phyloP scores from a whole-genome alignment of 2,113 vertebrate genomes.

The Callopanchax toddi region DNA sequence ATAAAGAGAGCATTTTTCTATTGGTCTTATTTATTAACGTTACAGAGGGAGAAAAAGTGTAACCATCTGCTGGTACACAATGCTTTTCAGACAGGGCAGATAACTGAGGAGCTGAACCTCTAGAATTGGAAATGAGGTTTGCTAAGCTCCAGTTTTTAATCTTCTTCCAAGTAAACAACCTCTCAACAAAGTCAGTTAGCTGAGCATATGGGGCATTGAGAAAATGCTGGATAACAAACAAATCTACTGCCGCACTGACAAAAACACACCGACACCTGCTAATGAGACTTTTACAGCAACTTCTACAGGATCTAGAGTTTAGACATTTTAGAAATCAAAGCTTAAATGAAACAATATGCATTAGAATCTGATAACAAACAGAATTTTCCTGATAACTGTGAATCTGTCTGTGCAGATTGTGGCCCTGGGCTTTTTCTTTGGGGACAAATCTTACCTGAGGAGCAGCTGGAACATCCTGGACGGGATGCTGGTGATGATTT shows the following conservation, averaged over 20 bases:
- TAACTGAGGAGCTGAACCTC: conserved; percentile 27
- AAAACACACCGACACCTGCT: conserved; percentile 5
- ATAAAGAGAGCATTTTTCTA: not conserved
- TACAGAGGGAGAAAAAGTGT: conserved; percentile 3
- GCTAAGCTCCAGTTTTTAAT: conserved; percentile 26
- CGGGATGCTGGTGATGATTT: conserved; percentile 96
- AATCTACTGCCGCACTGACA: not conserved
- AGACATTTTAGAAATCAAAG: not conserved
- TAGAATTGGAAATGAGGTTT: conserved; percentile 25
- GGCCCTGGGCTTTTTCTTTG: conserved; percentile 92
- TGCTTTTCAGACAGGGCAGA: conserved; percentile 24
- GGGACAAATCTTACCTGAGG: conserved; percentile 91
- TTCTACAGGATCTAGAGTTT: no score
- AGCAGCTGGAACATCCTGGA: conserved; percentile 98
- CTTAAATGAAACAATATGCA: not conserved
- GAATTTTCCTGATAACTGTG: not conserved
- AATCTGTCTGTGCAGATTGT: conserved; percentile 84
- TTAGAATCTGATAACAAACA: not conserved
- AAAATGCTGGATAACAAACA: conserved; percentile 16
- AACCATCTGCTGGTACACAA: conserved; percentile 12
- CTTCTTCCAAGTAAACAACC: conserved; percentile 16
- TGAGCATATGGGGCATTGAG: conserved; percentile 4
- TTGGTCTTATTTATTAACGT: not conserved
- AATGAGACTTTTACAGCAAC: no score
- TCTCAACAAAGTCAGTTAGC: conserved; percentile 22